These are phyloP conservation scores for Seriola aureovittata DNA, from an alignment of 2,113 vertebrate genomes.

Conservation along the genomic window DNA sequence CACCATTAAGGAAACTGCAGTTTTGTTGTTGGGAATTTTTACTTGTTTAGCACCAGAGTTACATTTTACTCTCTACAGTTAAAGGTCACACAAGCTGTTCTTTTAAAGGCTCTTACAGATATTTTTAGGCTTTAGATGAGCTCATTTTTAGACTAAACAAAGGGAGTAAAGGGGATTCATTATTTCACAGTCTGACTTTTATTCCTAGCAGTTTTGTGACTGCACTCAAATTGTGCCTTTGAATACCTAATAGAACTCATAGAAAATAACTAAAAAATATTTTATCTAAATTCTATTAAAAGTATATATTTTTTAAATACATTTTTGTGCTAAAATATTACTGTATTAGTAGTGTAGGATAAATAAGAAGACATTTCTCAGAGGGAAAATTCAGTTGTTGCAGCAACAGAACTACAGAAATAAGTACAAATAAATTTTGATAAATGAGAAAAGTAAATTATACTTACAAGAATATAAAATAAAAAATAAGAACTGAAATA, in stretches of 20 bases:
- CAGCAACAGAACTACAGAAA: neutral
- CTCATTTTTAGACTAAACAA: neutral
- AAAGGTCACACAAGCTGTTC: neutral
- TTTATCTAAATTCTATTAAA: neutral
- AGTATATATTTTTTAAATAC: neutral
- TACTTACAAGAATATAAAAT: neutral
- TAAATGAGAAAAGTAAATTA: neutral
- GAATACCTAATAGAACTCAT: neutral
- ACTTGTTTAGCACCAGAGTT: neutral
- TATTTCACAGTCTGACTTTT: neutral
- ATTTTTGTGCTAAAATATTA: neutral
- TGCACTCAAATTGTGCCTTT: neutral
- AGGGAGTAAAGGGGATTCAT: neutral
- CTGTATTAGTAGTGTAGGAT: neutral
- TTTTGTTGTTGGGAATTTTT: neutral
- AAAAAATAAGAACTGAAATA: neutral
- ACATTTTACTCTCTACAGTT: neutral
- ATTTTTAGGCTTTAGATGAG: neutral
- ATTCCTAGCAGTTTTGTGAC: neutral
- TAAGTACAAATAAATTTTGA: neutral
- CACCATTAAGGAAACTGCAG: accelerated
- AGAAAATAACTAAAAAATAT: neutral
- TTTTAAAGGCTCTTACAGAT: neutral
- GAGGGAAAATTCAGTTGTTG: neutral
- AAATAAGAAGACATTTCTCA: neutral